phyloP scores from a whole-genome alignment of 2,888 invertebrate genomes.

The Ornithoptera priamus region DNA sequence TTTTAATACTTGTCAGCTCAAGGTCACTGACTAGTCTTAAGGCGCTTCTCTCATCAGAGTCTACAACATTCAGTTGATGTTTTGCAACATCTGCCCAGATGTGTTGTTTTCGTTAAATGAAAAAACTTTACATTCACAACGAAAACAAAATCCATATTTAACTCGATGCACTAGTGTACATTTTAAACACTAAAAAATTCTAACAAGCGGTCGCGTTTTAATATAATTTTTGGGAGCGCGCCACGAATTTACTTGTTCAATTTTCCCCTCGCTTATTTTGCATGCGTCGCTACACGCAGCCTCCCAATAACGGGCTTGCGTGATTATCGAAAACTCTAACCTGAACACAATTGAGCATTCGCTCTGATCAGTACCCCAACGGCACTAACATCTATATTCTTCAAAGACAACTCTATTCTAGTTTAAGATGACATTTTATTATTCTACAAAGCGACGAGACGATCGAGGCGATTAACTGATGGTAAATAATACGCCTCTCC shows the following conservation, averaged over 20 bases:
- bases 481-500: too few species aligned
- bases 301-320: conserved; percentile 59
- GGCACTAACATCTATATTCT: too few species aligned
- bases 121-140: neutral
- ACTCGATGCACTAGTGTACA: neutral
- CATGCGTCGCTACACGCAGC: conserved; percentile 60
- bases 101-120: too few species aligned
- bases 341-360: conserved; percentile 32
- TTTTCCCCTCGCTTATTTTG: conserved; percentile 49
- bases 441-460: too few species aligned
- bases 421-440: too few species aligned
- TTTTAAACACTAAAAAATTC: conserved; percentile 1
- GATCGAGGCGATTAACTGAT: too few species aligned
- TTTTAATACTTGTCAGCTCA: too few species aligned
- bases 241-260: conserved; percentile 48
- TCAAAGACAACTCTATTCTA: too few species aligned
- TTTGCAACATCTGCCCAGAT: too few species aligned
- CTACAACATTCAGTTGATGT: too few species aligned
- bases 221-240: conserved; percentile 33
- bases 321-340: conserved; percentile 59
- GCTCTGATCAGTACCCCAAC: neutral
- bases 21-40: too few species aligned
- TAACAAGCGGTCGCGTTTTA: conserved; percentile 25
- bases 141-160: neutral
- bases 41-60: too few species aligned